These are phyloP conservation scores for Gobiocypris rarus DNA, from an alignment of 2,113 vertebrate species.

Conservation along the genomic window DNA sequence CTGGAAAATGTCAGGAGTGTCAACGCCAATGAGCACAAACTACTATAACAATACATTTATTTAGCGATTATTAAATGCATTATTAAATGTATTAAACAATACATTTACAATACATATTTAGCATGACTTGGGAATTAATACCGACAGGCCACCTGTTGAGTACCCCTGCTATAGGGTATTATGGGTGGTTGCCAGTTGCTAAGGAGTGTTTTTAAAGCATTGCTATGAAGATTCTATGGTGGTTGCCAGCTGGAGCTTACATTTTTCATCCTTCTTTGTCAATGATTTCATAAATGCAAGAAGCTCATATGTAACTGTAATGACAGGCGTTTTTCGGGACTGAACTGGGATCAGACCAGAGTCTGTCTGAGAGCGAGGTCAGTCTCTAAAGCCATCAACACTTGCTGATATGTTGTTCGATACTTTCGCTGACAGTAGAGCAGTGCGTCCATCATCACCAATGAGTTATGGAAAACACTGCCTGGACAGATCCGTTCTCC, in stretches of 20 bases:
- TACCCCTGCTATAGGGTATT: neutral
- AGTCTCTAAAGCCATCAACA: slow-evolving; percentile 27
- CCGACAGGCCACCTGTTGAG: too few relatives aligned
- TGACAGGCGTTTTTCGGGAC: neutral
- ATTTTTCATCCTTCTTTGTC: neutral
- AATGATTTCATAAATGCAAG: neutral
- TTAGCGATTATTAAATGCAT: too few relatives aligned
- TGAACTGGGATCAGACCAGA: neutral
- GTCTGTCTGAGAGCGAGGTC: neutral
- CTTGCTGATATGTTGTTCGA: slow-evolving; percentile 8
- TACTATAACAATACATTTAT: too few relatives aligned
- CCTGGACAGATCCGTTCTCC: neutral
- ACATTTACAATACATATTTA: too few relatives aligned
- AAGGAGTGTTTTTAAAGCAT: neutral
- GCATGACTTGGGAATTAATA: too few relatives aligned
- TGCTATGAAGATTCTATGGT: neutral
- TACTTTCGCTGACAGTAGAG: neutral
- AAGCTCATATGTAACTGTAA: neutral
- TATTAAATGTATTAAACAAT: too few relatives aligned
- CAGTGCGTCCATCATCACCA: neutral
- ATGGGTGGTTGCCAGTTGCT: neutral
- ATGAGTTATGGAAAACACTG: neutral
- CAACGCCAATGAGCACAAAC: too few relatives aligned
- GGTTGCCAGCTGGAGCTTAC: neutral
- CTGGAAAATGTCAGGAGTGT: too few relatives aligned